Evolutionary conservation across 2,888 invertebrate genomes (phyloP).

Genomic region (Empis stercorea): DNA sequence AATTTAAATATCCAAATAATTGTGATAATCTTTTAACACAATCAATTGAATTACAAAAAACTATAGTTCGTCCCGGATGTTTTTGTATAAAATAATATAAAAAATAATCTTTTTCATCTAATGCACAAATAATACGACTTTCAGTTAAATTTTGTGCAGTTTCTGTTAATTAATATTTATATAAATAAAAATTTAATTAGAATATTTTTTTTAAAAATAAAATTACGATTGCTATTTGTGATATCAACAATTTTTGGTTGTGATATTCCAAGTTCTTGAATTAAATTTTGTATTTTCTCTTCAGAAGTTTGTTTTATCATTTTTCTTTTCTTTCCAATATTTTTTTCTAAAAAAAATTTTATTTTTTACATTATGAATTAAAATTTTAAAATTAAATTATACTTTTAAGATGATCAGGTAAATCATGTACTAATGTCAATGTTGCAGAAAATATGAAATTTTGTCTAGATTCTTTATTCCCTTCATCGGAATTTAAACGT

Average conservation of each 20-base stretch:
- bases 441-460: constrained; percentile 98
- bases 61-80: constrained; percentile 81
- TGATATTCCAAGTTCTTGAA: constrained; percentile 70
- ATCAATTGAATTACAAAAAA: constrained; percentile 90
- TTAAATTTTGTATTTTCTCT: constrained; percentile 63
- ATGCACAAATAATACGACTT: constrained; percentile 62
- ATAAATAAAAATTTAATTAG: neutral
- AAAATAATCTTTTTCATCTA: constrained; percentile 80
- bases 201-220: neutral
- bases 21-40: constrained; percentile 72
- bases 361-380: neutral
- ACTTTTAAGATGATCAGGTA: constrained; percentile 58
- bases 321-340: constrained; percentile 30
- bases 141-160: constrained; percentile 76
- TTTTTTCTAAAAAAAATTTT: constrained; percentile 20
- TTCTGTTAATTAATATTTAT: constrained; percentile 37
- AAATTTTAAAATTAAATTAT: constrained; percentile 20
- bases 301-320: constrained; percentile 53
- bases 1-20: constrained; percentile 53
- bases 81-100: constrained; percentile 78
- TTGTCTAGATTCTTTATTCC: constrained; percentile 52
- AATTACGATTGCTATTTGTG: constrained; percentile 55
- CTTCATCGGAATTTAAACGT: constrained; percentile 58
- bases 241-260: constrained; percentile 90
- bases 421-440: constrained; percentile 77